Evolutionary conservation across 2,797 vertebrate species (phyloP), one percentile per base, ranked within the genome.

Genomic region (Atherinosoma microstoma): DNA sequence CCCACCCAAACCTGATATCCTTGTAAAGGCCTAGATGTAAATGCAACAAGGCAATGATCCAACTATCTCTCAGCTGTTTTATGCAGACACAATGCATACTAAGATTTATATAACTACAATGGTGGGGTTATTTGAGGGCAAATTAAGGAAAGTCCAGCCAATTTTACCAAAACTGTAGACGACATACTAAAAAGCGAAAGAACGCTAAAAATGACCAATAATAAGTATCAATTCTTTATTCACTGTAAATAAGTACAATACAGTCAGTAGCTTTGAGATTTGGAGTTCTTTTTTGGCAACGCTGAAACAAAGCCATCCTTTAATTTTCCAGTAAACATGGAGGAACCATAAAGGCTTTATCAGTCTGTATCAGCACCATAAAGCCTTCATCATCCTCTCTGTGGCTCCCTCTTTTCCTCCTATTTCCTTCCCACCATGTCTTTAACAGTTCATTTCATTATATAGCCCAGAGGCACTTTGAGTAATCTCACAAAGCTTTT

Each of bases 371-470:
- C 61, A 22, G 40, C 54, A 58, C 40, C 62, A 16, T 49, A 75
- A 75, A 68, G 66, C 64, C 73, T 47, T 66, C 47, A 58, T 70
- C 84, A 86, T 73, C 82, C 82, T 85, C 75, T 85, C 67, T 88
- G 73, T 83, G 78, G 82, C 68, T 84, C 64, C 59, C 63, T 29
- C 53, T 69, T 71, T 72, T 49, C 62, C 51, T 74, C 58, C 57
- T 67, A 5, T 83, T 86, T 85, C 60, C 47, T 58, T 76, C 58
- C 34, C 40, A 24, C 64, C 27, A 24, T 73, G 67, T 32, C 62
- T 84, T 84, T 84, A 80, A 62, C 56, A 77, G 58, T 83, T 80
- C 34, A 84, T 35, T 84, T 80, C 78, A 80, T 64, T n/a, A n/a
- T 80, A 76, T 47, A 70, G 49, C 76, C 89, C 78, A 64, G 54